A percentile compares a stretch with the other conserved stretches of the same genome.
phyloP scores from a whole-genome alignment of 2,888 invertebrate genomes.

The Caenorhabditis sp. region DNA sequence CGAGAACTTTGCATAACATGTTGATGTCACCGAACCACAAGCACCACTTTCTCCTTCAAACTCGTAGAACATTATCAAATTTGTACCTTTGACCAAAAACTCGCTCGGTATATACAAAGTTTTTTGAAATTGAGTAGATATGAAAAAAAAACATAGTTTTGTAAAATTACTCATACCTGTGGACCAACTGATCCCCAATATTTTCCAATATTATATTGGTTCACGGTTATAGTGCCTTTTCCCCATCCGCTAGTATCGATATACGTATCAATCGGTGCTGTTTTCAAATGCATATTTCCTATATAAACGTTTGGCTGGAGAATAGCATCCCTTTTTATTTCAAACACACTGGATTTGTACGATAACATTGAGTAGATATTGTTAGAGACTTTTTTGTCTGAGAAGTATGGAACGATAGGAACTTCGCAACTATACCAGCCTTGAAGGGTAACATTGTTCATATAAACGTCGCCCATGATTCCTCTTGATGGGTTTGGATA shows the following conservation, averaged over 20 bases:
- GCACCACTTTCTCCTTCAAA: conserved; percentile 34
- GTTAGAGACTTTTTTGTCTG: neutral
- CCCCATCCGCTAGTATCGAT: conserved; percentile 54
- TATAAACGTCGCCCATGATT: conserved; percentile 25
- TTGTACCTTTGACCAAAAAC: conserved; percentile 27
- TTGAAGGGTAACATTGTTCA: conserved; percentile 27
- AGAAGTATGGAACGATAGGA: conserved; percentile 23
- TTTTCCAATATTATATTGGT: conserved; percentile 75
- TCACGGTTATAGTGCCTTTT: conserved; percentile 74
- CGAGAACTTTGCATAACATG: conserved; percentile 32
- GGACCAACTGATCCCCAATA: conserved; percentile 76
- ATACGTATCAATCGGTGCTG: conserved; percentile 46
- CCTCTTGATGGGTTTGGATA: conserved; percentile 34
- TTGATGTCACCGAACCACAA: conserved; percentile 7
- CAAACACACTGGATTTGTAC: neutral
- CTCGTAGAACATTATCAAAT: conserved; percentile 36
- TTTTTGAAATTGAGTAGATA: too few species aligned
- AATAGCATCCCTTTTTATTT: neutral
- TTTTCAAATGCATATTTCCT: conserved; percentile 26
- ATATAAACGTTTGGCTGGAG: conserved; percentile 26
- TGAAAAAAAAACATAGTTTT: neutral
- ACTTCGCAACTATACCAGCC: conserved; percentile 34
- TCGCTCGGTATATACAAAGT: conserved; percentile 29
- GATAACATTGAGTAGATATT: neutral
- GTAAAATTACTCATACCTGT: too few species aligned